A percentile compares a stretch with the other conserved stretches of the same genome.
phyloP scores from a whole-genome alignment of 1,140 invertebrate species.

The Ostrea edulis region DNA sequence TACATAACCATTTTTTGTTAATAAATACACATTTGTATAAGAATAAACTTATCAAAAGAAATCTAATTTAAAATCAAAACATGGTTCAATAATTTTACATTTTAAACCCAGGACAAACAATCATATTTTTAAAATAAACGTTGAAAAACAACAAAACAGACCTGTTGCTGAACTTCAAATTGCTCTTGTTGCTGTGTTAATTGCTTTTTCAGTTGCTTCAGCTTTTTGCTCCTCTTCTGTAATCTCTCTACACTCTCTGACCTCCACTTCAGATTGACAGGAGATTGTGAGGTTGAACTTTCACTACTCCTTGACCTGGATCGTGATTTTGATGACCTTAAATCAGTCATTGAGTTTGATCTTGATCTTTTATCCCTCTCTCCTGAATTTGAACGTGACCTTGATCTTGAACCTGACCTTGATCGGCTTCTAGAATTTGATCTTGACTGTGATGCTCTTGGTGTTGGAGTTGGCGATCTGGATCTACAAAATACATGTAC shows the following conservation, averaged over 20 bases:
- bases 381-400: constrained; percentile 44
- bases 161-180: constrained; percentile 52
- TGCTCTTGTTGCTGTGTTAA: constrained; percentile 56
- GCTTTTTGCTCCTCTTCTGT: constrained; percentile 53
- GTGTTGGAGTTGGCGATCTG: constrained; percentile 47
- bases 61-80: too few relatives aligned
- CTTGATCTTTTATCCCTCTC: background rate
- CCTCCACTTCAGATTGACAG: constrained; percentile 12
- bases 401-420: constrained; percentile 49
- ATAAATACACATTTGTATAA: too few relatives aligned
- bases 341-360: too few relatives aligned
- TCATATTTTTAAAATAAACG: too few relatives aligned
- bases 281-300: constrained; percentile 43
- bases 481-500: background rate
- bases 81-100: too few relatives aligned
- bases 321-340: constrained; percentile 36
- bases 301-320: constrained; percentile 55
- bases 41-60: too few relatives aligned
- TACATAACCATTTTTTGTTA: background rate
- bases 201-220: constrained; percentile 56
- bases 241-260: constrained; percentile 42
- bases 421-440: constrained; percentile 18
- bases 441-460: constrained; percentile 26
- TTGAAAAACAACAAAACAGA: background rate
- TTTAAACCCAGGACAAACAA: too few relatives aligned